phyloP scores from a whole-genome alignment of 35 echinoderm and acorn worm species.

The Stichopus chloronotus region DNA sequence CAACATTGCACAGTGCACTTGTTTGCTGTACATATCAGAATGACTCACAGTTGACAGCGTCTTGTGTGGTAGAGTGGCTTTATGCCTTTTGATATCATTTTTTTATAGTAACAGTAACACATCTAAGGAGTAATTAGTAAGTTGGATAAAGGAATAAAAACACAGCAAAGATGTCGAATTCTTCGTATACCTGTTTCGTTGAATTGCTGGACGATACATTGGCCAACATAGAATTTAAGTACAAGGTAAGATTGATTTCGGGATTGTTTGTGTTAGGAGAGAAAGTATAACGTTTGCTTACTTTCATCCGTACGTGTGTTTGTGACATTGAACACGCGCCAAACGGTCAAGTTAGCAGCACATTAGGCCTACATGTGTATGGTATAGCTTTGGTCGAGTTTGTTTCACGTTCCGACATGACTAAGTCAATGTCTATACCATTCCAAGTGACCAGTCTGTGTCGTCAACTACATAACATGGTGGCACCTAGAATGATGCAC shows the following conservation, averaged over 20 bases:
- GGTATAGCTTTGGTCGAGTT: no score
- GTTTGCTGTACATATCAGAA: not conserved
- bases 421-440: no score
- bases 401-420: no score
- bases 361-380: no score
- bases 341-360: no score
- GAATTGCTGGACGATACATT: constrained; percentile 36
- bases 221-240: constrained; percentile 31
- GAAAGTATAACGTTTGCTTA: no score
- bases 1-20: not conserved
- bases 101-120: not conserved
- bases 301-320: no score
- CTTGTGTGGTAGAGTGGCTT: not conserved
- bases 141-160: not conserved
- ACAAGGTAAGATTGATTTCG: not conserved
- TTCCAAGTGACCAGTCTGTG: no score
- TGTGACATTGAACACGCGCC: no score
- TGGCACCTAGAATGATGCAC: no score
- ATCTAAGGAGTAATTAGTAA: not conserved
- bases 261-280: not conserved
- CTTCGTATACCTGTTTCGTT: constrained; percentile 23
- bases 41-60: not conserved
- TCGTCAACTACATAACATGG: no score
- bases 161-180: constrained; percentile 17
- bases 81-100: constrained; percentile 4